Evolutionary conservation across 2,113 vertebrate genomes (phyloP), one percentile per base, ranked within the genome.

Genomic region (Leiothrix lutea): DNA sequence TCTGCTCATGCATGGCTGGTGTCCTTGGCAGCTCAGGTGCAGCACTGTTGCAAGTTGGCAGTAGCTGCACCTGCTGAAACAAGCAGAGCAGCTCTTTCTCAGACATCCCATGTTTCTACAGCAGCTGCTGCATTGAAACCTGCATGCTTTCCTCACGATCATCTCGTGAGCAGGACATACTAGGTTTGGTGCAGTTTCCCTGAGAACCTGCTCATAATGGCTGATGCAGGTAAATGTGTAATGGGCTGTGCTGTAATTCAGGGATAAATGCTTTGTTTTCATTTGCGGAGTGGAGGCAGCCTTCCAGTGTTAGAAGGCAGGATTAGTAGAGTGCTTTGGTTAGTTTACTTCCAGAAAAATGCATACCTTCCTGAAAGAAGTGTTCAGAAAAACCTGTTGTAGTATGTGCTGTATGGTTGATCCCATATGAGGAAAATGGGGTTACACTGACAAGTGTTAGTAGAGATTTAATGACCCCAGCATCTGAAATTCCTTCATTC

Each of bases 1-100:
- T 36, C 31, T 38, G 40, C 36, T 64, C 0, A 0, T 35, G 35
- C 22, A 2, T 44, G 54, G 7, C 0, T 8, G 28, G 9, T 58
- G 33, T 86, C 65, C 61, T 40, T 77, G 67, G 62, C 75, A 80
- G 80, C 45, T 88, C 58, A 61, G 44, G 35, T 72, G 83, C 36
- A 42, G 86, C 57, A 50, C 12, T 8, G 2, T 38, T 79, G 80
- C 25, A 24, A 35, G 26, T 14, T 61, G 56, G 18, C 38, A 54
- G 40, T 45, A 25, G 44, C 47, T 65, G 53, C 31, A 19, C 13
- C 20, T 5, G 1, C 73, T 58, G 78, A 81, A 78, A 57, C 17
- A 65, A 44, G n/a, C 3, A 3, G 35, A 56, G 23, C 8, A 13
- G 33, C 64, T 67, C 16, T 44, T 85, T 54, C 42, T 81, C 44